Evolutionary conservation across 2,888 invertebrate genomes (phyloP), one percentile per base, ranked within the genome.

Genomic region (Ennomos fuscantarius): DNA sequence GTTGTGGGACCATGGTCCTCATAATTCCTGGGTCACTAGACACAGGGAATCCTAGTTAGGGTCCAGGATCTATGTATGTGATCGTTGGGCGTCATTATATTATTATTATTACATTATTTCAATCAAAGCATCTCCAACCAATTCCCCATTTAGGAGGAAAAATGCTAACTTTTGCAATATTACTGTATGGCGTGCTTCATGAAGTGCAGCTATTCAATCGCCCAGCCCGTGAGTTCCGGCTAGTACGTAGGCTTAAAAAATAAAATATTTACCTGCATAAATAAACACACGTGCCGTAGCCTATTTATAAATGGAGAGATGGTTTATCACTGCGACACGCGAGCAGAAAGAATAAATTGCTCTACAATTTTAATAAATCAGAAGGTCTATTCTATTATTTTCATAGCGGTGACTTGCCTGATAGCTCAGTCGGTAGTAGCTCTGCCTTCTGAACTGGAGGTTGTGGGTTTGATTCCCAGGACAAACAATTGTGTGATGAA

Each of bases 141-240:
- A 8, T 8, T 2, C 13, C 9, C 15, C 1, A 15, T 40, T 15
- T 15, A 11, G 3, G 8, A 44, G 13, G 12, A 2, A 45, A 35
- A 15, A 12, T 1, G 8, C 8, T 5, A 9, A 2, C n/a, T 32
- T 35, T 45, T 8, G 49, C 44, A 49, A 50, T 36, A 34, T 24
- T 24, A 5, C 39, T 31, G 11, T 5, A 70, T 71, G 54, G 65
- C 67, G 69, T 72, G 69, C 65, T 72, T 69, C 69, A 66, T 68
- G 61, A 68, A 62, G 60, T 41, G 32, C 24, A 37, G 11, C 34
- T 11, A 47, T 72, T 69, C 65, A 69, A 75, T 79, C 72, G 66
- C 66, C 54, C 71, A 68, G 73, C 59, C 64, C 78, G 79, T 80
- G 79, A 73, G 77, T 66, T 77, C 68, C 65, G 60, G 64, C 62